Percentiles rank a stretch among this genome's conserved stretches.
Evolutionary conservation across 35 echinoderm and acorn worm genomes (phyloP).

Genomic region (Antedon bifida): DNA sequence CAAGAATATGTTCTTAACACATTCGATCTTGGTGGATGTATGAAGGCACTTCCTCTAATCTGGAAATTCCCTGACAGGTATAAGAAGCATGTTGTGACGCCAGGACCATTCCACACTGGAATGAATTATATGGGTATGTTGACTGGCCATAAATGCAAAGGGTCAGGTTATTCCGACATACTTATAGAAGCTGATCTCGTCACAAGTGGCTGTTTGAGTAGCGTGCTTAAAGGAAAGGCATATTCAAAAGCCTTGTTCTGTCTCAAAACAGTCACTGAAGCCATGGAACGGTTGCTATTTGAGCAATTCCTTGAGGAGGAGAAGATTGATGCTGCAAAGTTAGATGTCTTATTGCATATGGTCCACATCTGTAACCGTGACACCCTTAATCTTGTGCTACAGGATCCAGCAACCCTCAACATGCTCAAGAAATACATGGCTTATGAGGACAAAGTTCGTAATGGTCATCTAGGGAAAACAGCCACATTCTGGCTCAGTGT

Average conservation of each 20-base stretch:
- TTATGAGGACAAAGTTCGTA: conserved; percentile 35
- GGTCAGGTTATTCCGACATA: conserved; percentile 36
- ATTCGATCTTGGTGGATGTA: not conserved
- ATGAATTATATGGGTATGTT: conserved; percentile 33
- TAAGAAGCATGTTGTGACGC: not conserved
- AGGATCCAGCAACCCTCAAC: not conserved
- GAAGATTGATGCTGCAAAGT: not conserved
- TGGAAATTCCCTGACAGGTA: not conserved
- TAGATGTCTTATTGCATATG: not conserved
- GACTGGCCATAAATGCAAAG: conserved; percentile 35
- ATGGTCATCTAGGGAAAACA: conserved; percentile 42
- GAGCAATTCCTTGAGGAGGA: not conserved
- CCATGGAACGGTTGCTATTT: not conserved
- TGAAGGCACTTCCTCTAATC: not conserved
- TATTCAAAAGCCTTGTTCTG: conserved; percentile 20
- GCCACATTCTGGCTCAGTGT: conserved; percentile 39
- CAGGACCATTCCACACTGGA: conserved; percentile 1
- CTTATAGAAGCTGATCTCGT: conserved; percentile 18
- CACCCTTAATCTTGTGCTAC: not conserved
- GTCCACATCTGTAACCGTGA: not conserved
- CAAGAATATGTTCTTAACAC: not conserved
- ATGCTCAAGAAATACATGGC: conserved; percentile 4
- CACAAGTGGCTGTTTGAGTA: conserved; percentile 35
- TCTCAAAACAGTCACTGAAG: conserved; percentile 4
- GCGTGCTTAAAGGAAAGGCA: conserved; percentile 32